Conservation (phyloP, 2,888 invertebrate genomes). For the Mechanitis messenoides region DNA sequence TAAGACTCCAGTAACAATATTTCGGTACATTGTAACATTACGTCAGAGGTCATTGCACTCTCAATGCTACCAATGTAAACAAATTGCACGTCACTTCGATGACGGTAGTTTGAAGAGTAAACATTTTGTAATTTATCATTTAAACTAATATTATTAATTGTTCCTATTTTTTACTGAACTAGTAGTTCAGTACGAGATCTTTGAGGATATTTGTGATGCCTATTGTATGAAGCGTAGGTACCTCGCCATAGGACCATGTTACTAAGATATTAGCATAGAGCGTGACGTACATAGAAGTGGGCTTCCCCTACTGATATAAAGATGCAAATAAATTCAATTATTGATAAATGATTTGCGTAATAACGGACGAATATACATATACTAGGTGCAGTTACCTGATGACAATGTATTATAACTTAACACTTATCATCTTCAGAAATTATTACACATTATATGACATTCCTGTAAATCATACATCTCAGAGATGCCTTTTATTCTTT, state of each 20-base stretch:
- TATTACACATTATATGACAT: neutral
- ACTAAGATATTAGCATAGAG: neutral
- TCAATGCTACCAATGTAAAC: too few relatives aligned
- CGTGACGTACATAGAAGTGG: constrained; percentile 25
- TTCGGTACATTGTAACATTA: neutral
- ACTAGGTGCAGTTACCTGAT: neutral
- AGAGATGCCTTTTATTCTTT: neutral
- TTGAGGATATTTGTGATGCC: too few relatives aligned
- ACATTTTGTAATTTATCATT: too few relatives aligned
- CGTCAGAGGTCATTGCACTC: too few relatives aligned
- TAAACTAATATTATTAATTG: too few relatives aligned
- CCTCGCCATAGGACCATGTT: neutral
- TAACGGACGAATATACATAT: neutral
- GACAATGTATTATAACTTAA: too few relatives aligned
- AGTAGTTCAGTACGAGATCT: too few relatives aligned
- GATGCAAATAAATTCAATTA: constrained; percentile 19
- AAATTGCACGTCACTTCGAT: too few relatives aligned
- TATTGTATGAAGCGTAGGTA: neutral
- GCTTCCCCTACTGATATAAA: constrained; percentile 14
- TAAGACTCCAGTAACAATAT: neutral
- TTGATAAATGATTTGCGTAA: constrained; percentile 16
- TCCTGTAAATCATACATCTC: neutral
- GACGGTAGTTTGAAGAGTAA: too few relatives aligned
- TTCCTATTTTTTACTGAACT: too few relatives aligned
- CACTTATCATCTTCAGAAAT: too few relatives aligned